A percentile compares a stretch with the other conserved stretches of the same genome.
phyloP scores from a whole-genome alignment of 2,113 vertebrate genomes.

The Xiphorhynchus elegans region DNA sequence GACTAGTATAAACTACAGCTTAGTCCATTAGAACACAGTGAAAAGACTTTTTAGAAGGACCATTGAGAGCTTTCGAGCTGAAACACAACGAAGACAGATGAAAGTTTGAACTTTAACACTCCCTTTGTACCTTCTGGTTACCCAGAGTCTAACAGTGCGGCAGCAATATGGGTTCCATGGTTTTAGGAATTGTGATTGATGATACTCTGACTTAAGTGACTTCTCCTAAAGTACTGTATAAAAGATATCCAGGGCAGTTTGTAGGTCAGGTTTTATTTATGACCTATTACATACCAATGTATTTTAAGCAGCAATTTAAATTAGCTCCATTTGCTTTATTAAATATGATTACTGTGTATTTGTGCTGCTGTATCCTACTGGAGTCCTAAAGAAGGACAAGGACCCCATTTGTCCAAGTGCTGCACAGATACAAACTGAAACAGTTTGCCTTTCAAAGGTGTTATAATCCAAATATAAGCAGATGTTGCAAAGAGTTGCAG shows the following conservation, averaged over 20 bases:
- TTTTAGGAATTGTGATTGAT: background rate
- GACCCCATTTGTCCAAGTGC: background rate
- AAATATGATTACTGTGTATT: conserved; percentile 12
- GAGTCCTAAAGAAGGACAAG: conserved; percentile 11
- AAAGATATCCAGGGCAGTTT: conserved; percentile 18
- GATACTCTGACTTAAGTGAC: background rate
- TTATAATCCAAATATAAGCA: background rate
- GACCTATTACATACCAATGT: background rate
- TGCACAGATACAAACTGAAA: background rate
- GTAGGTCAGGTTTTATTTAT: conserved; percentile 1
- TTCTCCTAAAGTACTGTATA: conserved; percentile 24
- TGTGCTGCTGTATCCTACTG: background rate
- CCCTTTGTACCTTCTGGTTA: background rate
- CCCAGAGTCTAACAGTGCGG: accelerated
- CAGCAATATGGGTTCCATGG: background rate
- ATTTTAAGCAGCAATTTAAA: conserved; percentile 51
- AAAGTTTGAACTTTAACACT: background rate
- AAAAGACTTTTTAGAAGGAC: background rate
- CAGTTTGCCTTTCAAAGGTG: background rate
- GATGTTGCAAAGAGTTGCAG: background rate
- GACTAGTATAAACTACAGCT: background rate
- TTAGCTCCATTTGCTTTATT: conserved; percentile 22
- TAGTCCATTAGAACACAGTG: background rate
- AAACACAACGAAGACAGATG: background rate
- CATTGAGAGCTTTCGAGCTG: background rate